phyloP scores from a whole-genome alignment of 2,888 invertebrate species.

The Diaprepes abbreviatus region DNA sequence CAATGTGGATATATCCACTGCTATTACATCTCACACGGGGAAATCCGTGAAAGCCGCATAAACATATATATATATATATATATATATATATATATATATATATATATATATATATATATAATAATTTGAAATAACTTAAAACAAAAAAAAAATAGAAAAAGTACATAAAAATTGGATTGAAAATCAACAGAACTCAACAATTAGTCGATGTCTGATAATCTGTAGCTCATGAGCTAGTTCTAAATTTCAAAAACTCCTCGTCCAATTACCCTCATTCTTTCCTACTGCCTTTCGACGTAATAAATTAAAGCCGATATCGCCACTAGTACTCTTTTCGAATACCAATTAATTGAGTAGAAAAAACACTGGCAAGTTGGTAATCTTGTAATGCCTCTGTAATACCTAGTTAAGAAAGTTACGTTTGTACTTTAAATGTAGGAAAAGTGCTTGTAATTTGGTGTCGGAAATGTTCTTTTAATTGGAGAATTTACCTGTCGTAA shows the following conservation, averaged over 20 bases:
- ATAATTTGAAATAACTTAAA: too few species aligned
- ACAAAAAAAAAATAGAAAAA: too few species aligned
- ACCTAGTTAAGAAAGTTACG: constrained; percentile 15
- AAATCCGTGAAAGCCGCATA: too few species aligned
- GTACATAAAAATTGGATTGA: too few species aligned
- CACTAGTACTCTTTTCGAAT: constrained; percentile 21
- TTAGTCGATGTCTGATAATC: too few species aligned
- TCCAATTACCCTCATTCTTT: constrained; percentile 49
- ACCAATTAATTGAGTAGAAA: constrained; percentile 21
- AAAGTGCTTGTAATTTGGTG: not conserved
- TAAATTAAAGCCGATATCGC: constrained; percentile 31
- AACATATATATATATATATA: too few species aligned
- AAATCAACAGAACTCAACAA: too few species aligned
- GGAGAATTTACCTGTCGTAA: not conserved
- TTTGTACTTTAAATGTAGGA: constrained; percentile 24
- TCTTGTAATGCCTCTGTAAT: constrained; percentile 21
- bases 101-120: too few species aligned
- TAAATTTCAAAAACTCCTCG: constrained; percentile 3
- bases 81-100: too few species aligned
- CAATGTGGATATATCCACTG: too few species aligned
- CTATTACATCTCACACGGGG: too few species aligned
- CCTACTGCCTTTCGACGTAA: constrained; percentile 28
- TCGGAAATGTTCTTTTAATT: constrained; percentile 12
- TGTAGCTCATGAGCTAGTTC: too few species aligned
- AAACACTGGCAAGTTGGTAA: constrained; percentile 23